These are phyloP conservation scores for Hippoglossus hippoglossus DNA, from an alignment of 2,797 vertebrate species.

Conservation along the genomic window DNA sequence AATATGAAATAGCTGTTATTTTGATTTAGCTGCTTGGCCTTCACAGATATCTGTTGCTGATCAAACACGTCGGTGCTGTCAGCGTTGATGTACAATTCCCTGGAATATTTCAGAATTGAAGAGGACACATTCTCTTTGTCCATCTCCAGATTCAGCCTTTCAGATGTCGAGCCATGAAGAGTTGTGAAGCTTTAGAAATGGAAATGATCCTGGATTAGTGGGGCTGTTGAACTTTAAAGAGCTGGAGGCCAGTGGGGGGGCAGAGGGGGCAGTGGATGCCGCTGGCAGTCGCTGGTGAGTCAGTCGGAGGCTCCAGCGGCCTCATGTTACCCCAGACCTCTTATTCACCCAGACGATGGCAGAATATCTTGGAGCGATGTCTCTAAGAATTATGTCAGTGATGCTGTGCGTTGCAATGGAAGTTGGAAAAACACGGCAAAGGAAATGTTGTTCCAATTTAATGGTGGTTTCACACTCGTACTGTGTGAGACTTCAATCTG, in stretches of 20 bases:
- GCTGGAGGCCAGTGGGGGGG: slow-evolving; percentile 54
- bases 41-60: slow-evolving; percentile 49
- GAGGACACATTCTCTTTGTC: slow-evolving; percentile 68
- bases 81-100: slow-evolving; percentile 51
- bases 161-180: slow-evolving; percentile 71
- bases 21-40: slow-evolving; percentile 35
- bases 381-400: slow-evolving; percentile 20
- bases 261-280: slow-evolving; percentile 46
- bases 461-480: not conserved
- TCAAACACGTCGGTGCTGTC: slow-evolving; percentile 50
- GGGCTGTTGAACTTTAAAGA: slow-evolving; percentile 68
- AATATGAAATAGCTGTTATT: slow-evolving; percentile 51
- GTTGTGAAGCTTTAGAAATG: slow-evolving; percentile 46
- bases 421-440: slow-evolving; percentile 13
- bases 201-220: slow-evolving; percentile 64
- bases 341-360: slow-evolving; percentile 38
- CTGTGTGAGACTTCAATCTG: not conserved
- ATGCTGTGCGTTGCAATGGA: slow-evolving; percentile 12
- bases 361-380: slow-evolving; percentile 16
- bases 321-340: slow-evolving; percentile 44
- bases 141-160: slow-evolving; percentile 64
- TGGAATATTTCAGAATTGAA: slow-evolving; percentile 52
- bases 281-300: slow-evolving; percentile 44
- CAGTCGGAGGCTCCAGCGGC: slow-evolving; percentile 39
- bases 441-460: slow-evolving; percentile 1